phyloP scores from a whole-genome alignment of 2,888 invertebrate genomes.

The Atherix ibis region DNA sequence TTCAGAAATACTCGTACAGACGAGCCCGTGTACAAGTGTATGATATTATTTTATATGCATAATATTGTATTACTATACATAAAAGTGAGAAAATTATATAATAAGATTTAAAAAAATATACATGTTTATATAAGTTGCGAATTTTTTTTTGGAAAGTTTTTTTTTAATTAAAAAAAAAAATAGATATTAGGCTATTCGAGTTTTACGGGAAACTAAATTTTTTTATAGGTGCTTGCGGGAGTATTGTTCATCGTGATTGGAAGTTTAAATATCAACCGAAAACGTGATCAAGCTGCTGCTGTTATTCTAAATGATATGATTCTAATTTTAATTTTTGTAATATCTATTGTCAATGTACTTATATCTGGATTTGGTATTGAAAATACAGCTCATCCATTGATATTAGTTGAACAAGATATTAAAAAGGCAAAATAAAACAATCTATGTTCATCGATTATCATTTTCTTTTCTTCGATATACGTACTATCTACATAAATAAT shows the following conservation, averaged over 20 bases:
- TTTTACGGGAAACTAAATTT: too few species aligned
- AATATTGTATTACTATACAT: too few species aligned
- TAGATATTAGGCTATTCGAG: too few species aligned
- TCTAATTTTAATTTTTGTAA: constrained; percentile 62
- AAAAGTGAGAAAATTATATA: too few species aligned
- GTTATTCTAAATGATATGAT: constrained; percentile 65
- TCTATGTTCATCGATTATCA: neutral
- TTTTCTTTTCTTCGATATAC: neutral
- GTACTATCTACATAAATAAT: too few species aligned
- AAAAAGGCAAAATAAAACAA: constrained; percentile 6
- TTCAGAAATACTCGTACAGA: too few species aligned
- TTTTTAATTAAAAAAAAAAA: too few species aligned
- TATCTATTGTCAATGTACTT: constrained; percentile 65
- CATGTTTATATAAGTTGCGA: too few species aligned
- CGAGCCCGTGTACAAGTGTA: too few species aligned
- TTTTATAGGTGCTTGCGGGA: constrained; percentile 64
- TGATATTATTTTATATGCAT: too few species aligned
- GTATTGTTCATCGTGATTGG: constrained; percentile 69
- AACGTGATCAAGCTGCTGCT: constrained; percentile 58
- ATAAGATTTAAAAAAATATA: too few species aligned
- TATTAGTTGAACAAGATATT: constrained; percentile 24
- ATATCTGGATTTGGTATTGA: constrained; percentile 76
- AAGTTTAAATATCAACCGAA: constrained; percentile 64
- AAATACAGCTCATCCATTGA: constrained; percentile 49
- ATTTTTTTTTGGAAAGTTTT: too few species aligned